These are phyloP conservation scores for Myopa testacea DNA, from an alignment of 2,888 invertebrate species.

Conservation along the genomic window DNA sequence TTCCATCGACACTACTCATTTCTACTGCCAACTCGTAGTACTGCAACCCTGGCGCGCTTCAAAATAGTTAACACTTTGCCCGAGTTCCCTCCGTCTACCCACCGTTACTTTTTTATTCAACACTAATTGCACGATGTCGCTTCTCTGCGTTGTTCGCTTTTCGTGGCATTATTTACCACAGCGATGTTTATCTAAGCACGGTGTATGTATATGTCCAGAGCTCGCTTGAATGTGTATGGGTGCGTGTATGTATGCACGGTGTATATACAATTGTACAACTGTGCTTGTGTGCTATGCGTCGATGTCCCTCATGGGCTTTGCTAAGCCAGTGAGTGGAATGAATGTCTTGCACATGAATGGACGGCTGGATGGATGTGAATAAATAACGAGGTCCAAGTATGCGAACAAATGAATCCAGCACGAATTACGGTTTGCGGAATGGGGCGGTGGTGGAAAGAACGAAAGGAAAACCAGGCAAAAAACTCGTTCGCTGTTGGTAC, in stretches of 20 bases:
- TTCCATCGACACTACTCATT: no score
- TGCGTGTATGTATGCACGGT: not conserved
- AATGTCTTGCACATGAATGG: constrained; percentile 11
- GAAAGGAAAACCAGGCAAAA: not conserved
- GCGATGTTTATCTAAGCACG: not conserved
- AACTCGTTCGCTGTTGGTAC: not conserved
- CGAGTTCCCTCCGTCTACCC: not conserved
- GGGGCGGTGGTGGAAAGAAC: not conserved
- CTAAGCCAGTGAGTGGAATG: constrained; percentile 12
- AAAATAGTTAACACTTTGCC: not conserved
- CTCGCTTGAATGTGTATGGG: not conserved
- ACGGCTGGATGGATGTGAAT: constrained; percentile 6
- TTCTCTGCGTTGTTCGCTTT: not conserved
- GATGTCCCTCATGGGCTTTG: not conserved
- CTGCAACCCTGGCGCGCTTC: constrained; percentile 15
- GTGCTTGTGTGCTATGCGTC: not conserved
- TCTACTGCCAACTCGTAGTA: not conserved
- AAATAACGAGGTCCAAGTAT: constrained; percentile 11
- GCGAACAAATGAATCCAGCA: constrained; percentile 13
- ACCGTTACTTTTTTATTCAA: not conserved
- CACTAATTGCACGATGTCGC: not conserved
- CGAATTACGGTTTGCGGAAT: not conserved
- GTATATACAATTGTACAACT: no score
- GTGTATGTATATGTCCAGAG: not conserved
- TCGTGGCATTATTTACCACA: not conserved